Base-by-base conservation (phyloP, 1,140 invertebrate species). In the Bombyx mandarina region DNA sequence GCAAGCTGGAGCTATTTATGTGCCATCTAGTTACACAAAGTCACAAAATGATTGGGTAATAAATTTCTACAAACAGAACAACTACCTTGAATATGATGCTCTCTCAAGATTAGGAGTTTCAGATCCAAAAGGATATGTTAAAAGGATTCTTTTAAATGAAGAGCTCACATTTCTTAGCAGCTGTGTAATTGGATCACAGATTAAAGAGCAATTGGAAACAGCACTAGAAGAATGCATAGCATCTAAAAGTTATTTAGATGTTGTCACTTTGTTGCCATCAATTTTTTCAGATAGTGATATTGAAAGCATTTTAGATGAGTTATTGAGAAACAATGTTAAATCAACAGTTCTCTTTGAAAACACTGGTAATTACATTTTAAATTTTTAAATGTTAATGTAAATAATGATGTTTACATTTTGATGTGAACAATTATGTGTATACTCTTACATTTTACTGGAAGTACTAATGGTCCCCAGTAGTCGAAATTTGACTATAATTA, bases 31-130 rank as follows among this genome's bases (percentile, higher is more conserved):
- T 71, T 98, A 98, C 79, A 93, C 94, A 3, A 95, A 94, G 82
- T 93, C 90, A 8, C 90, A 91, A 77, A 89, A 88, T 75, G 94
- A 98, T 71, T 99, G 96, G 96, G 94, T 98, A 1, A 92, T 94
- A 64, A 94, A 92, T 65, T 99, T 98, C 86, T 98, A 94, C 73
- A 95, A 93, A 77, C 96, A 98, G 81, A 99, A 99, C 89, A 94
- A 95, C 64, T 99, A 99, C 81, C 86, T 99, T 57, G 97, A 99
- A 87, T 98, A 96, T 89, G 96, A 98, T 86, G 93, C 95, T 3
- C 83, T 99, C 45, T 89, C 88, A n/a, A 90, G 96, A 66, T 89
- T 99, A 53, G 97, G 97, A 2, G 95, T 99, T 67, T 91, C 91
- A 9, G 97, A 99, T 83, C 91, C 95, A 8, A 93, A 94, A 79